Base-by-base conservation (phyloP, 2,113 vertebrate species). In the Petrocephalus microphthalmus region DNA sequence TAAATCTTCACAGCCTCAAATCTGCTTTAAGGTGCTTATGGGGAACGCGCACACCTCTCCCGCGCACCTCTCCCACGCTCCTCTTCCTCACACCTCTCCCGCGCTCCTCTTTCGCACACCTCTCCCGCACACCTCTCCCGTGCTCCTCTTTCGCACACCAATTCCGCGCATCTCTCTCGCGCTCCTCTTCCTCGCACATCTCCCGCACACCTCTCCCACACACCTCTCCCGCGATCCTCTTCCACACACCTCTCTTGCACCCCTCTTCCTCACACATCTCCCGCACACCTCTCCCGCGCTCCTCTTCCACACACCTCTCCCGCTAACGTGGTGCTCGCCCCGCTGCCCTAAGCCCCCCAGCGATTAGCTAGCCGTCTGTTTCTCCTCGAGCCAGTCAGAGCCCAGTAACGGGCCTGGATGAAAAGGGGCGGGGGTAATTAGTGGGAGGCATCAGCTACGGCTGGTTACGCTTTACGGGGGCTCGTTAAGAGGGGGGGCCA, bases 1-100 rank as follows among this genome's bases (percentile, higher is more conserved):
- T 86, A 86, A 86, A 86, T 86, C 85, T 86, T 57, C 54, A 86
- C 56, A 86, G 85, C 85, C 85, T 29, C 25, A 42, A 85, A 85
- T 85, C 84, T 20, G 84, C 84, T 85, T 85, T 56, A 29, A 5
- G 84, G 52, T n/a, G 33, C 85, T 86, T 60, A 86, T 20, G 2
- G 53, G 17, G 17, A 5, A 25, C 54, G 1, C 1, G 37, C 33
- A 0, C 84, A 57, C 84, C 84, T 86, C 57, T 86, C 33, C 33
- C 4, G 25, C 10, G 42, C 42, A 42, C 42, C 42, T 42, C 42
- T 42, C 42, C 42, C 42, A 3, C 3, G 42, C 42, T 2, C 42
- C 42, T 42, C 42, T 42, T 3, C 42, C 42, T 1, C 42, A 3
- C 42, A 2, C 3, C 42, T 42, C 42, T 42, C 42, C 42, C 42